Conservation (phyloP, 2,888 invertebrate genomes). For the Parelbella ahira region DNA sequence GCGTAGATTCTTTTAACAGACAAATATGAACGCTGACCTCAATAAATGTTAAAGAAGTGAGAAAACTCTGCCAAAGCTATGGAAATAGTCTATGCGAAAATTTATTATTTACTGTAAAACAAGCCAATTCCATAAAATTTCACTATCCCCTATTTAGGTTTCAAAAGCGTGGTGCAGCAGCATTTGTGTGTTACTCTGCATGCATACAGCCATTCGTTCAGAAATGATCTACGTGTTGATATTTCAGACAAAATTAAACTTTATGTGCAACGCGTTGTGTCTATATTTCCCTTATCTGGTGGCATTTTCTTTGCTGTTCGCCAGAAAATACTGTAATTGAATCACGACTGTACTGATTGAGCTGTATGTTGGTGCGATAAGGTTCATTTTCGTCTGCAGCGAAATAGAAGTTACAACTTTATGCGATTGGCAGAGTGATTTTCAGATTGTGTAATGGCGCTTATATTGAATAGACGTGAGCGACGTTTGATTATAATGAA, state of each 20-base stretch:
- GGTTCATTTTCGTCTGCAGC: slow-evolving; percentile 33
- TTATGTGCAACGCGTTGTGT: slow-evolving; percentile 39
- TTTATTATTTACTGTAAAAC: no score
- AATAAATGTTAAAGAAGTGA: no score
- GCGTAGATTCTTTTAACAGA: no score
- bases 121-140: slow-evolving; percentile 15
- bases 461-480: slow-evolving; percentile 38
- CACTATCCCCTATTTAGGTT: slow-evolving; percentile 50
- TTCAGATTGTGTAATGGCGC: slow-evolving; percentile 54
- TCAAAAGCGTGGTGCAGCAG: slow-evolving; percentile 72
- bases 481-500: slow-evolving; percentile 32
- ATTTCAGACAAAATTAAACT: slow-evolving; percentile 46
- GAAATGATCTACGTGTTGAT: slow-evolving; percentile 44
- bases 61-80: no score
- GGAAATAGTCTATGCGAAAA: no score
- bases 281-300: slow-evolving; percentile 40
- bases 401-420: slow-evolving; percentile 36
- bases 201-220: slow-evolving; percentile 59
- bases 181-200: slow-evolving; percentile 66
- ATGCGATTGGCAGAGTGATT: slow-evolving; percentile 43
- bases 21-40: no score
- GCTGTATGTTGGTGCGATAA: slow-evolving; percentile 21
- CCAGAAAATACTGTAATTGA: slow-evolving; percentile 20
- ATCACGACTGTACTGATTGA: slow-evolving; percentile 3
- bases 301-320: slow-evolving; percentile 39